Percentiles rank a stretch among this genome's conserved stretches.
Conservation (phyloP, 2,888 invertebrate genomes). For the Salticus scenicus region DNA sequence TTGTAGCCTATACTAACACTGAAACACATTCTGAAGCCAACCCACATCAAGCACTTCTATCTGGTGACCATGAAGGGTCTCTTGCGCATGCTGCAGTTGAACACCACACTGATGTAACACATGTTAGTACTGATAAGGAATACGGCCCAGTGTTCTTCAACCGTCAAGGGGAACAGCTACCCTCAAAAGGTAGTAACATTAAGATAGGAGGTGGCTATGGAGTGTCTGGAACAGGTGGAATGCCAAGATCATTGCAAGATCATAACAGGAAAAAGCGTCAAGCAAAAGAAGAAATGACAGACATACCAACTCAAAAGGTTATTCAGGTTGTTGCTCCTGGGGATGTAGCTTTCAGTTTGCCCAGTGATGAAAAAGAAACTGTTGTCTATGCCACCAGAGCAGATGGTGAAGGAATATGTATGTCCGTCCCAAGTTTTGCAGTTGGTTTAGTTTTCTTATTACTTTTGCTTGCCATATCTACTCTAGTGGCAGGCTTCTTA, state of each 20-base stretch:
- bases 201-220: constrained; percentile 53
- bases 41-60: constrained; percentile 46
- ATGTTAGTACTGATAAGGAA: constrained; percentile 37
- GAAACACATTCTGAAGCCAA: constrained; percentile 36
- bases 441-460: constrained; percentile 93
- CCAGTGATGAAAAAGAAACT: constrained; percentile 85
- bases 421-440: constrained; percentile 94
- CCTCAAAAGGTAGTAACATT: constrained; percentile 52
- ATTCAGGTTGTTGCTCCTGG: constrained; percentile 78
- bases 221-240: constrained; percentile 80
- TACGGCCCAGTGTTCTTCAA: constrained; percentile 68
- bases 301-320: constrained; percentile 76
- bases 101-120: constrained; percentile 25
- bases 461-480: constrained; percentile 90
- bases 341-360: constrained; percentile 81
- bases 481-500: constrained; percentile 92
- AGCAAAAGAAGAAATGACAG: constrained; percentile 81
- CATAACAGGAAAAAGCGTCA: constrained; percentile 77
- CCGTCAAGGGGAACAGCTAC: constrained; percentile 62
- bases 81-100: neutral
- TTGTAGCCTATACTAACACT: constrained; percentile 77
- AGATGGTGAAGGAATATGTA: constrained; percentile 89
- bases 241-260: constrained; percentile 91
- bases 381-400: constrained; percentile 74
- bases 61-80: constrained; percentile 13